Evolutionary conservation across 2,888 invertebrate species (phyloP).

Genomic region (Papilio elwesi): DNA sequence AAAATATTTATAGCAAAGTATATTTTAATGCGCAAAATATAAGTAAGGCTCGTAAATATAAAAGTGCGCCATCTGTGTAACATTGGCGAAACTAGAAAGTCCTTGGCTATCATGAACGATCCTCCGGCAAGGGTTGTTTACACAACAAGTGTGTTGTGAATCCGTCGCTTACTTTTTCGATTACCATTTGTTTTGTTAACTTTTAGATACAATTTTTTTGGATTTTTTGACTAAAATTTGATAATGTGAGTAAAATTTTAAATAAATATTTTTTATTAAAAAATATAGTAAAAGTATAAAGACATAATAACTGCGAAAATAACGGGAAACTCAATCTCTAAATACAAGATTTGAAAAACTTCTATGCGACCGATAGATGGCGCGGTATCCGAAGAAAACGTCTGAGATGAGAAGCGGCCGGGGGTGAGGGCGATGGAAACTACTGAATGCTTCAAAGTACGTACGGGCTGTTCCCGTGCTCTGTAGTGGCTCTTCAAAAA

Average conservation of each 20-base stretch:
- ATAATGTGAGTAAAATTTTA: not conserved
- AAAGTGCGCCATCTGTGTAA: conserved; percentile 34
- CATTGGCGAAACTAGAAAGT: conserved; percentile 2
- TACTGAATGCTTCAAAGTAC: not conserved
- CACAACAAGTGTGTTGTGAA: conserved; percentile 11
- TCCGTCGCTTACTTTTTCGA: conserved; percentile 1
- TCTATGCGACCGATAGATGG: not conserved
- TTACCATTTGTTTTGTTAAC: not conserved
- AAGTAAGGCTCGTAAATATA: not conserved
- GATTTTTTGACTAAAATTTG: not conserved
- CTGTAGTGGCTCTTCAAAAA: conserved; percentile 1
- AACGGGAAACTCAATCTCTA: not conserved
- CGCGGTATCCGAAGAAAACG: not conserved
- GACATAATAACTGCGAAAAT: not conserved
- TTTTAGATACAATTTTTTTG: not conserved
- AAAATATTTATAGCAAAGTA: too few species aligned
- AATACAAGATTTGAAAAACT: not conserved
- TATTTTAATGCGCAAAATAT: not conserved
- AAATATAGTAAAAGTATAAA: not conserved
- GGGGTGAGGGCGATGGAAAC: not conserved
- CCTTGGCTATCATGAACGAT: conserved; percentile 12
- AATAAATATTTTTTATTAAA: not conserved
- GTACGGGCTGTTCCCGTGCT: not conserved
- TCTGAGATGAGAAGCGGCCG: not conserved
- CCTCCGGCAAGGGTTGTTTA: conserved; percentile 19